Base-by-base conservation (phyloP, 2,797 vertebrate species). In the Epinephelus malabaricus region DNA sequence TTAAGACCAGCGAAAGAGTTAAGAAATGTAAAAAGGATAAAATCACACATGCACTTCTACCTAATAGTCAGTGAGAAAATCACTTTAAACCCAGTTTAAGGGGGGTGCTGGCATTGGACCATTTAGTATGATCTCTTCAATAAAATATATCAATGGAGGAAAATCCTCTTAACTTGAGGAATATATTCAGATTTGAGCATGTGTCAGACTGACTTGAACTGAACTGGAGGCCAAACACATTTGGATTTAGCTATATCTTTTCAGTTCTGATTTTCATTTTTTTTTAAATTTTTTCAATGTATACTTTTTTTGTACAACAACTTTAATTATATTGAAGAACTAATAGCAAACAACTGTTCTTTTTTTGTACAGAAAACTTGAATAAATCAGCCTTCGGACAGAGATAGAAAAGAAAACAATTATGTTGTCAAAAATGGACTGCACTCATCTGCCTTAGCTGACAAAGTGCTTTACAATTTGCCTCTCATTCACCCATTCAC, bases 11-110 rank as follows among this genome's bases (percentile, higher is more conserved):
- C 34, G 15, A 72, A 81, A 81, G 76, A 81, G 79, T 88, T 73
- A 76, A 88, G 63, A 89, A 87, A 88, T 66, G 60, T 81, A 76
- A 43, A 88, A 90, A 85, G 66, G 73, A 88, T 89, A 71, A 83
- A 88, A 87, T 86, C 56, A 69, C 82, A 75, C 68, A 65, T 74
- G 69, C 75, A 79, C 69, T 85, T 79, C 62, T 70, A 51, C 78
- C 65, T 85, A 89, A 91, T 83, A 85, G 87, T 78, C 81, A 77
- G 62, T 67, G 81, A 83, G 84, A 89, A 84, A 87, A 88, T 86
- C 69, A 75, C 78, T 88, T 87, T 74, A 62, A 86, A 79, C 74
- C 75, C 70, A 85, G 72, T 91, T 91, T 84, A 87, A 87, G 69
- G 68, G 69, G 68, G 74, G 43, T 79, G 73, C 75, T 77, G 73